Percentiles rank a stretch among this genome's conserved stretches.
Evolutionary conservation across 2,113 vertebrate species (phyloP).

Genomic region (Gallinago paraguaiae): DNA sequence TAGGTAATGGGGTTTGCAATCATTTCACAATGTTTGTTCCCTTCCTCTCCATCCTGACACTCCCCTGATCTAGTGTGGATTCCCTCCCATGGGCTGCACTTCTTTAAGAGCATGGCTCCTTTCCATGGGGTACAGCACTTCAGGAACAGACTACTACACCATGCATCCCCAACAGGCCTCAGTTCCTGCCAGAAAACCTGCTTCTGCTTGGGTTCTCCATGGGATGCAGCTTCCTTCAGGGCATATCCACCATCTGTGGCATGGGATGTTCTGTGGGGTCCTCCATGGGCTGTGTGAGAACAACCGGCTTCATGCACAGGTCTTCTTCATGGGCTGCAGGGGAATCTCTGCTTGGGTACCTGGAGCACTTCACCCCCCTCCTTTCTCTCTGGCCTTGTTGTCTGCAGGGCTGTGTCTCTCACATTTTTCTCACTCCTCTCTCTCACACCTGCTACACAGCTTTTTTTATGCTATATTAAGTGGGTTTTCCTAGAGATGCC

Average conservation of each 20-base stretch:
- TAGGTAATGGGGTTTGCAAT: background rate
- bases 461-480: background rate
- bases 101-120: background rate
- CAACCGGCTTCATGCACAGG: background rate
- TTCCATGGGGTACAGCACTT: background rate
- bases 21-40: background rate
- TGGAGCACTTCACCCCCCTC: rapidly evolving
- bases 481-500: background rate
- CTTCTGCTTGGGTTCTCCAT: background rate
- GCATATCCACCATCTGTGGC: background rate
- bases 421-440: background rate
- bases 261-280: too few relatives aligned
- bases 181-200: background rate
- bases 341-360: background rate
- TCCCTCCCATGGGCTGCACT: background rate
- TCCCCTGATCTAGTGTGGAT: background rate
- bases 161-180: rapidly evolving
- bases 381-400: background rate
- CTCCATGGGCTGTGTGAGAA: background rate
- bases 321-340: rapidly evolving
- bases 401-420: background rate
- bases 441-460: background rate
- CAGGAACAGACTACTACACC: background rate
- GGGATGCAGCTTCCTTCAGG: background rate
- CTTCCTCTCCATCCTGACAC: too few relatives aligned